phyloP scores from a whole-genome alignment of 2,797 vertebrate genomes.

The Bucorvus abyssinicus region DNA sequence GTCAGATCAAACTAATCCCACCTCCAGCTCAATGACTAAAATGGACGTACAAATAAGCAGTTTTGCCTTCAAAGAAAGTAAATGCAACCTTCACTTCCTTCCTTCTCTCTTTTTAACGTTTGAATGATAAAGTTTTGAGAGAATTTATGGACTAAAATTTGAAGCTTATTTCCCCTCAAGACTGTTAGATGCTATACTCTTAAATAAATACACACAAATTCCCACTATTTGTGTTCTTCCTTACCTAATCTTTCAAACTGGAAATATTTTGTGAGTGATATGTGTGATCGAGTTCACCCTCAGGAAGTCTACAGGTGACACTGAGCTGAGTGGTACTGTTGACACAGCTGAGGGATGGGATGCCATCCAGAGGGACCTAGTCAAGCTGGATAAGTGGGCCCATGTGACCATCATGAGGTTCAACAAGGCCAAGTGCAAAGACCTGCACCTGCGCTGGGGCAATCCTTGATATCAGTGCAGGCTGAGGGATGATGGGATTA shows the following conservation, averaged over 20 bases:
- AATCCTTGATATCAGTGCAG: rapidly evolving
- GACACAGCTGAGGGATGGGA: not conserved
- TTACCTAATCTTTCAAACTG: not conserved
- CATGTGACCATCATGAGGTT: not conserved
- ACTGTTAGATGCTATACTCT: not conserved
- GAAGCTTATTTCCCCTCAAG: not conserved
- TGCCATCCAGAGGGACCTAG: not conserved
- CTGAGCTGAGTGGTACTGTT: not conserved
- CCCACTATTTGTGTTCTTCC: not conserved
- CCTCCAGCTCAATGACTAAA: not conserved
- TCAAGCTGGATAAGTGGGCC: not conserved
- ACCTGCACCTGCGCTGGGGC: not conserved
- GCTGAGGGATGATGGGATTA: not conserved
- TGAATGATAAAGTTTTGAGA: not conserved
- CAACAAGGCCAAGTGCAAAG: not conserved
- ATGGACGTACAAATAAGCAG: not conserved
- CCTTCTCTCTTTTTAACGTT: not conserved
- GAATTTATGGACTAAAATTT: not conserved
- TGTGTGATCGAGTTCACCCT: not conserved
- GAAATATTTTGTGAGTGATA: not conserved
- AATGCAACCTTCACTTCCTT: not conserved
- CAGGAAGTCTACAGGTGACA: not conserved
- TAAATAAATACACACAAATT: not conserved
- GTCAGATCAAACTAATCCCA: not conserved
- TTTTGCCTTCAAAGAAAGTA: not conserved